A percentile compares a stretch with the other conserved stretches of the same genome.
Conservation (phyloP, 2,113 vertebrate species). For the Gymnobelideus leadbeateri region DNA sequence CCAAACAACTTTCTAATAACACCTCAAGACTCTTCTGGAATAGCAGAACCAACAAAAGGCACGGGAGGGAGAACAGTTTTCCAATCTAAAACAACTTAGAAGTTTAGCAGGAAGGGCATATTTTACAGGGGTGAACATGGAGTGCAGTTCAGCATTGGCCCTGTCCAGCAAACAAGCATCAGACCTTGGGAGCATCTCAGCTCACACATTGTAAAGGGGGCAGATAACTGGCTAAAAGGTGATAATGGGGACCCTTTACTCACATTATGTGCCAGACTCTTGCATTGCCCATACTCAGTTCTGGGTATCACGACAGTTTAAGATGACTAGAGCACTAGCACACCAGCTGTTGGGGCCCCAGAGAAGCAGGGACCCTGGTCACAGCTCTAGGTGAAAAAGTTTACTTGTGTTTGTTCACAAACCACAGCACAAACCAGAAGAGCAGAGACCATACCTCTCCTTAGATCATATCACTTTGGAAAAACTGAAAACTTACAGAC, state of each 20-base stretch:
- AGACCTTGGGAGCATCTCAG: not conserved
- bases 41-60: not conserved
- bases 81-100: not conserved
- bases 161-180: not conserved
- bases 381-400: not conserved
- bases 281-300: not conserved
- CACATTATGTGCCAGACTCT: not conserved
- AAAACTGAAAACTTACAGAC: not conserved
- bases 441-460: not conserved
- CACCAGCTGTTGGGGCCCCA: not conserved
- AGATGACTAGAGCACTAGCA: not conserved
- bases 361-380: not conserved
- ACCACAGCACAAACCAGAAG: not conserved
- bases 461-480: not conserved
- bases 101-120: not conserved
- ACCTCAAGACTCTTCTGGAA: not conserved
- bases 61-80: not conserved
- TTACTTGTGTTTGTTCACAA: not conserved
- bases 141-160: no score
- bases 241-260: not conserved
- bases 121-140: not conserved
- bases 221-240: not conserved
- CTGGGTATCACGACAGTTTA: not conserved
- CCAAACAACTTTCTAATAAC: not conserved
- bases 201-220: no score